Conservation (phyloP, 1,140 invertebrate genomes). For the Papilio glaucus region DNA sequence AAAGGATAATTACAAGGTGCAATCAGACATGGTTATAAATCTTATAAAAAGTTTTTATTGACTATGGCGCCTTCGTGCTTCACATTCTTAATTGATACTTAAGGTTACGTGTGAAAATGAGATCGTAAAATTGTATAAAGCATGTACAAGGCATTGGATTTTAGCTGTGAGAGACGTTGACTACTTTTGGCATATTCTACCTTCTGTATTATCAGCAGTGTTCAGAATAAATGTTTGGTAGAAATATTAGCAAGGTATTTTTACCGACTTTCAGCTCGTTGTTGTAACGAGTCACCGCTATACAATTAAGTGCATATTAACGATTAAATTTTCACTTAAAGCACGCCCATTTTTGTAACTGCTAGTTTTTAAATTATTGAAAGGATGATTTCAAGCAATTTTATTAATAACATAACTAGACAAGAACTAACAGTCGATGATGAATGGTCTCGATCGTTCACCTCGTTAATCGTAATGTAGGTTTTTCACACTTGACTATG, state of each 20-base stretch:
- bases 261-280: too few species aligned
- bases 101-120: background rate
- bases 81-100: background rate
- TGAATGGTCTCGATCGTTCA: background rate
- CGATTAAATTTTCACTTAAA: too few species aligned
- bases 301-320: too few species aligned
- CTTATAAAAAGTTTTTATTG: background rate
- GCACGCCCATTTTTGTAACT: too few species aligned
- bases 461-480: constrained; percentile 13
- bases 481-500: background rate
- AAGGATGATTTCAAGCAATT: background rate
- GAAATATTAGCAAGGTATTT: too few species aligned
- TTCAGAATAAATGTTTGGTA: too few species aligned
- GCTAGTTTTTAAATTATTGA: background rate
- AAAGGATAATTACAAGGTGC: constrained; percentile 7
- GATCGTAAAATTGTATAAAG: background rate
- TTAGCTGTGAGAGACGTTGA: too few species aligned
- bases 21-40: constrained; percentile 12
- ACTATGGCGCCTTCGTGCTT: background rate
- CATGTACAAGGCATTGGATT: too few species aligned
- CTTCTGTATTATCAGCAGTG: too few species aligned
- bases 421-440: background rate
- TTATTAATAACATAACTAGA: background rate
- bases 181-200: too few species aligned
- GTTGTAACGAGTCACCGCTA: too few species aligned